phyloP scores from a whole-genome alignment of 2,797 vertebrate genomes.

The Tachyglossus aculeatus region DNA sequence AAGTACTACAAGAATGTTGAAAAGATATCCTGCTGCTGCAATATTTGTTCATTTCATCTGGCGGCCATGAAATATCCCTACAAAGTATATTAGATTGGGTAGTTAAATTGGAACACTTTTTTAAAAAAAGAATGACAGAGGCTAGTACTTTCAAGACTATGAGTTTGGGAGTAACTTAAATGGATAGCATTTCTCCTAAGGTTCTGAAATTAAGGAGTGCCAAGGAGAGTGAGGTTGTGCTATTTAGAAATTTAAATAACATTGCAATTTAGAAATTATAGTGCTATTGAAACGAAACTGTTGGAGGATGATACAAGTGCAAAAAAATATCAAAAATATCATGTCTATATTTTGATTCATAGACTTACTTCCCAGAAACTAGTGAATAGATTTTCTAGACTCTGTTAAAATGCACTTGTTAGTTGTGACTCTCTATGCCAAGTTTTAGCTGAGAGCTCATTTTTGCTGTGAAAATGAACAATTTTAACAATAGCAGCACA shows the following conservation, averaged over 20 bases:
- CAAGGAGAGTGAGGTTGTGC: constrained; percentile 31
- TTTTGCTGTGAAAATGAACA: constrained; percentile 49
- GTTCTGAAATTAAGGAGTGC: constrained; percentile 25
- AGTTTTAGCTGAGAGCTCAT: constrained; percentile 34
- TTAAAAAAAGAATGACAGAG: too few species aligned
- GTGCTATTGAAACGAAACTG: constrained; percentile 60
- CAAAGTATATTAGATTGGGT: too few species aligned
- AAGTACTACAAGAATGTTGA: too few species aligned
- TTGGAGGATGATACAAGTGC: constrained; percentile 64
- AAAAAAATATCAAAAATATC: constrained; percentile 55
- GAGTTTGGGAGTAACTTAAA: too few species aligned
- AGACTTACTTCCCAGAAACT: constrained; percentile 33
- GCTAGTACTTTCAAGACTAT: too few species aligned
- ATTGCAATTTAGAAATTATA: constrained; percentile 52
- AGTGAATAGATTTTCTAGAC: constrained; percentile 44
- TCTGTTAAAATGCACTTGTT: constrained; percentile 43
- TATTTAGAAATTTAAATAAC: too few species aligned
- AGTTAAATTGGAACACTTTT: too few species aligned
- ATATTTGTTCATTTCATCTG: too few species aligned
- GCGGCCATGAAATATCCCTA: too few species aligned
- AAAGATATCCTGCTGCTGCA: too few species aligned
- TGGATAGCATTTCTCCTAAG: too few species aligned
- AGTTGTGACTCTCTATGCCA: constrained; percentile 48
- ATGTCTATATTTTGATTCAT: constrained; percentile 60
- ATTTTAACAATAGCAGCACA: constrained; percentile 38